phyloP scores from a whole-genome alignment of 1,140 invertebrate genomes.

The Pseudomyrmex flavicornis region DNA sequence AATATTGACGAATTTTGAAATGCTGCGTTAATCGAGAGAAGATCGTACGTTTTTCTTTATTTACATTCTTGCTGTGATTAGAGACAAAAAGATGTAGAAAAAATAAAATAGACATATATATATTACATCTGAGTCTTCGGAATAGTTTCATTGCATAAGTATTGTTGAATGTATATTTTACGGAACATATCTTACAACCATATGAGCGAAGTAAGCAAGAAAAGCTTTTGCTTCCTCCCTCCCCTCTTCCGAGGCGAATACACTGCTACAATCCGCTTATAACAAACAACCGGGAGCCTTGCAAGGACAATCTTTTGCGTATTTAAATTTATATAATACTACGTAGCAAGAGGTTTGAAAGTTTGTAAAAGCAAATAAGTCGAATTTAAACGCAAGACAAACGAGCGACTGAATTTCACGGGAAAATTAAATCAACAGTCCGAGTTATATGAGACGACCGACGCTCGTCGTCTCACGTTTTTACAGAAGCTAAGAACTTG shows the following conservation, averaged over 20 bases:
- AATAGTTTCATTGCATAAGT: background rate
- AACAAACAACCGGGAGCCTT: constrained; percentile 22
- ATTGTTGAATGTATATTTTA: background rate
- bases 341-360: background rate
- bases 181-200: constrained; percentile 7
- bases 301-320: constrained; percentile 45
- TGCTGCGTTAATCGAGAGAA: background rate
- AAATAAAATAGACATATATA: background rate
- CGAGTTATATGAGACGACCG: background rate
- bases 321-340: constrained; percentile 19
- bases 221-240: background rate
- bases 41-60: constrained; percentile 8
- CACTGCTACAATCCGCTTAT: background rate
- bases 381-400: background rate
- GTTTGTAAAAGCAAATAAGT: constrained; percentile 2
- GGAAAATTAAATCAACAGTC: constrained; percentile 26
- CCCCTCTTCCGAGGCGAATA: background rate
- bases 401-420: constrained; percentile 8
- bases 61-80: constrained; percentile 13
- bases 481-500: background rate
- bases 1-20: background rate
- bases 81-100: background rate
- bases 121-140: background rate
- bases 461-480: constrained; percentile 1
- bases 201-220: background rate